Base-by-base conservation (phyloP, 2,797 vertebrate species). In the Champsocephalus gunnari region DNA sequence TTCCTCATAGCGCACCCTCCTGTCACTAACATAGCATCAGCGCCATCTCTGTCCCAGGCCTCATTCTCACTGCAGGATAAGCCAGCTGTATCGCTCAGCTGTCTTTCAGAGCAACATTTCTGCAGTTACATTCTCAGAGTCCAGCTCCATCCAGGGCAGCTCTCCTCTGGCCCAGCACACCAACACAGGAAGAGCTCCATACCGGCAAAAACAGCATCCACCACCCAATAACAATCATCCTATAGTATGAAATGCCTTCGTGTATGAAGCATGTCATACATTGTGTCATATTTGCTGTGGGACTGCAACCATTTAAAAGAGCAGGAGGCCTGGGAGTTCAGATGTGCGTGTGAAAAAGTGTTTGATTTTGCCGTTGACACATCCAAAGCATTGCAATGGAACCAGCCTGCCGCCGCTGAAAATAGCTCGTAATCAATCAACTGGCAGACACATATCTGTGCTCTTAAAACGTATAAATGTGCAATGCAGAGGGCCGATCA, bases 361-460 rank as follows among this genome's bases (percentile, higher is more conserved):
- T 91, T 88, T 88, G 87, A 90, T 89, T 91, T 91, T 91, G 84
- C 79, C 55, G 75, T 87, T 80, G 86, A 91, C 88, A 90, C 78
- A 77, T 89, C 81, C 81, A 80, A 87, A 71, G 89, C 82, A 75
- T 65, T 73, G 84, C 83, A 81, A 89, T 91, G 82, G 88, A 92
- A 92, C 84, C 79, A 59, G 84, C 78, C 85, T 6, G 69, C 82
- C 61, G 73, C 76, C 12, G 85, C 90, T 77, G 73, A 88, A 93
- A 93, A 93, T 91, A 92, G 92, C 92, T 86, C 67, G 43, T 84
- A 88, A 93, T 94, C 93, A 91, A 94, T 94, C 90, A 90, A 84
- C 90, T 80, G 88, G 88, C 92, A 92, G 90, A 93, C 89, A 87
- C 91, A 92, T 91, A 93, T 94, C 91, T 93, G 91, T 92, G 84